phyloP scores from a whole-genome alignment of 2,888 invertebrate species.

The Thumatha senex region DNA sequence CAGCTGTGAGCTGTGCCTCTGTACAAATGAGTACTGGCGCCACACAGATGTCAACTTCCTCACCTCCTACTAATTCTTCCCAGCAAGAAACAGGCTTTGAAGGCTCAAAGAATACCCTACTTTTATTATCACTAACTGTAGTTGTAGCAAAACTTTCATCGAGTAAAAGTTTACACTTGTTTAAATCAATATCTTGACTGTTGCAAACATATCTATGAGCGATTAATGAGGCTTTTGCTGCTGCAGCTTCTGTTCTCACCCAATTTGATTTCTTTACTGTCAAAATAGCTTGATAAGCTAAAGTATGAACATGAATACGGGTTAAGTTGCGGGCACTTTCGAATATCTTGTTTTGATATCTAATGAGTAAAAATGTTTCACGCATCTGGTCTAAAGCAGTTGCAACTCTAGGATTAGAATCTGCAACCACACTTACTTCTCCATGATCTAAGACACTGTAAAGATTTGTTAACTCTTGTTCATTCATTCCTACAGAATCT shows the following conservation, averaged over 20 bases:
- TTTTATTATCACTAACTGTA: conserved; percentile 71
- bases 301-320: conserved; percentile 92
- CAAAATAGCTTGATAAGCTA: conserved; percentile 94
- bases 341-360: conserved; percentile 64
- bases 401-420: conserved; percentile 91
- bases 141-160: conserved; percentile 93
- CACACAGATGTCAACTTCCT: conserved; percentile 87
- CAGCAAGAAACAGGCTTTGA: conserved; percentile 92
- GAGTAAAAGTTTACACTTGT: conserved; percentile 85
- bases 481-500: conserved; percentile 94
- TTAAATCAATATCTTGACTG: conserved; percentile 80
- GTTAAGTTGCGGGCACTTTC: conserved; percentile 84
- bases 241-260: conserved; percentile 90
- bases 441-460: conserved; percentile 87
- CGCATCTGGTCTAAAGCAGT: conserved; percentile 92
- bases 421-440: conserved; percentile 88
- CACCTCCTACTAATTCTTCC: conserved; percentile 85
- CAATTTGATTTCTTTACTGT: conserved; percentile 87
- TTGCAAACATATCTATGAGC: conserved; percentile 93
- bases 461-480: conserved; percentile 92
- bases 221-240: conserved; percentile 92
- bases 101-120: conserved; percentile 86
- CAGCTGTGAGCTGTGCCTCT: conserved; percentile 91
- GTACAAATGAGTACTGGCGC: conserved; percentile 94
- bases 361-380: conserved; percentile 83